phyloP scores from a whole-genome alignment of 2,113 vertebrate genomes.

The Rhadina sibilatrix region DNA sequence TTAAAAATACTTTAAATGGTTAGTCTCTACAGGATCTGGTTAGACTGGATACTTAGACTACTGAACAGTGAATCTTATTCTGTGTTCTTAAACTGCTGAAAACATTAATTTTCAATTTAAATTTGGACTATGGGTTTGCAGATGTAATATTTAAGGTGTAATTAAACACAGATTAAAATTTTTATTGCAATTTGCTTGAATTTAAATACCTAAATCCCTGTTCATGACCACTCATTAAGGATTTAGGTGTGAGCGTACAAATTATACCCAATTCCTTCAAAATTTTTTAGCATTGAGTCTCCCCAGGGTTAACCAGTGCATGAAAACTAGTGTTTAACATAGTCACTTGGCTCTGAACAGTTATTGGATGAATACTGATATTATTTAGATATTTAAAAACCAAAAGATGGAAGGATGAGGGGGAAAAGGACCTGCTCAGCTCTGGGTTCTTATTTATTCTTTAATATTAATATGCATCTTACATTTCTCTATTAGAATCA shows the following conservation, averaged over 20 bases:
- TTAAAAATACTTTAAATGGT: not conserved
- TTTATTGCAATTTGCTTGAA: not conserved
- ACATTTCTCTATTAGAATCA: not conserved
- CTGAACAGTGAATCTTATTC: not conserved
- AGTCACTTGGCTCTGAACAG: not conserved
- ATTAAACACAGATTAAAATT: conserved; percentile 1
- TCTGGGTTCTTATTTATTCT: not conserved
- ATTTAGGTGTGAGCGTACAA: not conserved
- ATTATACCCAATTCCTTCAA: not conserved
- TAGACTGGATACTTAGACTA: not conserved
- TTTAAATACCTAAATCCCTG: not conserved
- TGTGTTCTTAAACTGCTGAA: not conserved
- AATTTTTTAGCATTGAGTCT: not conserved
- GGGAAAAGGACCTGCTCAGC: rapidly evolving
- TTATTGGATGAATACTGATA: not conserved
- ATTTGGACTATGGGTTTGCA: not conserved
- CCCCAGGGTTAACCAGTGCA: not conserved
- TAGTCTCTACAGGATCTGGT: not conserved
- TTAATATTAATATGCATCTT: not conserved
- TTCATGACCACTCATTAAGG: not conserved
- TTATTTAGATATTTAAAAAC: not conserved
- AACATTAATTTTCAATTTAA: not conserved
- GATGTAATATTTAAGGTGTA: not conserved
- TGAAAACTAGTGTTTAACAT: not conserved
- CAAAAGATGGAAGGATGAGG: not conserved